Evolutionary conservation across 2,888 invertebrate species (phyloP), one percentile per base, ranked within the genome.

Genomic region (Limnephilus marmoratus): DNA sequence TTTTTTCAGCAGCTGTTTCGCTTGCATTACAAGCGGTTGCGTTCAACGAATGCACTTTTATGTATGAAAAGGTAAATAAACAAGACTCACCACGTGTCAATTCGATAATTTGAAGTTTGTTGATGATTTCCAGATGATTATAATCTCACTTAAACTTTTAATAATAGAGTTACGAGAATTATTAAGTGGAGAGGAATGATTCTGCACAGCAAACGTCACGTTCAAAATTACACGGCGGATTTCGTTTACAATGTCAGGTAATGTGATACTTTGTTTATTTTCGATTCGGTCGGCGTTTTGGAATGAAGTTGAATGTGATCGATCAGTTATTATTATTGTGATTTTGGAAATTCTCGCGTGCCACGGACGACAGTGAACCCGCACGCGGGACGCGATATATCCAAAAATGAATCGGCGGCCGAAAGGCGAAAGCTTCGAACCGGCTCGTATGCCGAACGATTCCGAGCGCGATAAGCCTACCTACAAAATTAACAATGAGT

Each of bases 371-470:
- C 68, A 68, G 24, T 68, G n/a, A 68, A 68, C 92, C 90, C 86
- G 92, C 92, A 81, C 92, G 90, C 92, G 49, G 90, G 31, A 82
- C 88, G 37, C 90, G 92, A 87, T 68, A 82, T 83, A 86, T 92
- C 90, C 92, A 90, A 90, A 90, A 92, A 90, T 90, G 92, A 92
- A 87, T 86, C 83, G 87, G 45, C 90, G 68, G 24, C 83, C 83
- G 83, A 83, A 89, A 92, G 83, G 82, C 80, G 83, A 92, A 90
- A 92, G 80, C 90, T 87, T 11, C 53, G 81, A 82, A 81, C 86
- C 90, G 90, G 37, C 68, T 89, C 29, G 82, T 89, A 88, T 89
- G 37, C 68, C n/a, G 31, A 15, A 41, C 37, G 80, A 29, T 80
- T 34, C 24, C 88, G 4, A 18, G 7, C 18, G 80, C 34, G n/a